Base-by-base conservation (phyloP, 2,797 vertebrate species). In the Sebastes cheni region DNA sequence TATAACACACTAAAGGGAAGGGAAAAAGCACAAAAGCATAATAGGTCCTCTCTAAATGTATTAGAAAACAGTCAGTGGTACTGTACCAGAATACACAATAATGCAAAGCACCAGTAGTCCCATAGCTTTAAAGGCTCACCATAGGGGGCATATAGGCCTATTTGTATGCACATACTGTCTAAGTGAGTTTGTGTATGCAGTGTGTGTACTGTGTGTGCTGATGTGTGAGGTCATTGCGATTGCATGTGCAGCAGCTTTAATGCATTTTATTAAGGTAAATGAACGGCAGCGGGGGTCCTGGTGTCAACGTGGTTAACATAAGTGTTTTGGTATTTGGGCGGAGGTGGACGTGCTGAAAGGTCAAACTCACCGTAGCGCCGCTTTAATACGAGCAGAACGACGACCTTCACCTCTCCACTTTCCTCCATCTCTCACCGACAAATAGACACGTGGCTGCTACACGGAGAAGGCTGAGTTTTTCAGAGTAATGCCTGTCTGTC, bases 281-380 rank as follows among this genome's bases (percentile, higher is more conserved):
- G 70, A 77, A 77, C 65, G 66, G 81, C 65, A 42, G 68, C 9
- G 4, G 9, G 30, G 50, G 68, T 67, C 46, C 56, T 55, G 60
- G 78, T 86, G 88, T 88, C 85, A 73, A 80, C 62, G 4, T 75
- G 81, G 84, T 91, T 88, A 86, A 84, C 85, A 59, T 75, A 67
- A 83, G 65, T 83, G 67, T 78, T 76, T 75, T 84, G 84, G 76
- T 93, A 87, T 92, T 84, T 86, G 73, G 72, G 72, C 11, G 18
- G 39, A 83, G 75, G 83, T 70, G 16, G 79, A 86, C 80, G 77
- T 23, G 36, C 79, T 58, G 70, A 93, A 93, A 93, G 90, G 88
- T 91, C 87, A 86, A 58, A 42, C 74, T 79, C 79, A 74, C 56
- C 25, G 67, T 27, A 20, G 60, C 8, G 32, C 50, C 5, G 64